phyloP scores from a whole-genome alignment of 2,113 vertebrate species.

The Melanocharis versteri region DNA sequence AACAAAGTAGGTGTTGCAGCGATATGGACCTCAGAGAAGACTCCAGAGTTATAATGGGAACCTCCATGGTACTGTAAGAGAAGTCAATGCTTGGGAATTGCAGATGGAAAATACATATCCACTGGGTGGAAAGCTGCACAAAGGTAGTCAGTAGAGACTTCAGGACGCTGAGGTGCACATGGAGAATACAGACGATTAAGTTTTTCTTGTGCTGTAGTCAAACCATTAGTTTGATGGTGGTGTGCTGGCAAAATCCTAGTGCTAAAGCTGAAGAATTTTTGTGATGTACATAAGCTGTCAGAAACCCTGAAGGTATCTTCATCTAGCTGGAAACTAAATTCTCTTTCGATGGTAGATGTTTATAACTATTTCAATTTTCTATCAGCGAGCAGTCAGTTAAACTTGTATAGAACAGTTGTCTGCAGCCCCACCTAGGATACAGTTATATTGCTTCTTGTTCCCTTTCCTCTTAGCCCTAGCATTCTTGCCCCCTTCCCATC shows the following conservation, averaged over 20 bases:
- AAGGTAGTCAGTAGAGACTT: background rate
- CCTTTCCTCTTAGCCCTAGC: background rate
- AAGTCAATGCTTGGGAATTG: background rate
- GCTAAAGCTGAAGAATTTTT: background rate
- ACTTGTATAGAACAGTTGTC: background rate
- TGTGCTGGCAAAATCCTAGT: background rate
- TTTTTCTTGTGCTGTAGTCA: background rate
- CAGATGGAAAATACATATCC: background rate
- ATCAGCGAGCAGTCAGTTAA: background rate
- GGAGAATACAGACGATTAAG: background rate
- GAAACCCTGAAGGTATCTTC: background rate
- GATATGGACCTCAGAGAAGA: background rate
- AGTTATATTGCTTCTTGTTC: background rate
- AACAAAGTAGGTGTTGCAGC: background rate
- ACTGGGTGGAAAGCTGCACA: background rate
- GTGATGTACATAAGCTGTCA: background rate
- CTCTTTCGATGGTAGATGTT: background rate
- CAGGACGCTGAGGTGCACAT: rapidly evolving
- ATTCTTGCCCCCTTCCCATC: rapidly evolving
- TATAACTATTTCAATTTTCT: background rate
- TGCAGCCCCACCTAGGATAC: background rate
- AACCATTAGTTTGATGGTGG: background rate
- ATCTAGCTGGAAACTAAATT: background rate
- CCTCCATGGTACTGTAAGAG: background rate
- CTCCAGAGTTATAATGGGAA: background rate